A percentile compares a stretch with the other conserved stretches of the same genome.
Conservation (phyloP, 1,140 invertebrate species). For the Goniozus legneri region DNA sequence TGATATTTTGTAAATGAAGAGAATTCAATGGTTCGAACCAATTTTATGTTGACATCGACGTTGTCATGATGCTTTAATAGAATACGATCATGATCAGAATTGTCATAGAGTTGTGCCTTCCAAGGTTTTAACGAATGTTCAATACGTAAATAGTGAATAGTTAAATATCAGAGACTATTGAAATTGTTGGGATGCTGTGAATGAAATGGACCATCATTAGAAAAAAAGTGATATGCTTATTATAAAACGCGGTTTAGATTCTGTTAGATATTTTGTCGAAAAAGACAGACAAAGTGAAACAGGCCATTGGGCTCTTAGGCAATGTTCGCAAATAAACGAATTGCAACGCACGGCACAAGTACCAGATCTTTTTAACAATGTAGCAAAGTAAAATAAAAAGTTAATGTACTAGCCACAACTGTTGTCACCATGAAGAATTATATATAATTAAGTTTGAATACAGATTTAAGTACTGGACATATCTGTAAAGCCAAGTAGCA, state of each 20-base stretch:
- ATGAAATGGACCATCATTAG: slow-evolving; percentile 40
- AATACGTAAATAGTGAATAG: slow-evolving; percentile 26
- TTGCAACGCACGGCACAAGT: slow-evolving; percentile 36
- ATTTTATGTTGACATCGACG: no score
- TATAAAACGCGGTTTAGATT: slow-evolving; percentile 9
- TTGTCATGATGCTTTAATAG: slow-evolving; percentile 3
- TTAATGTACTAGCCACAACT: slow-evolving; percentile 41
- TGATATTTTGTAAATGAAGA: no score
- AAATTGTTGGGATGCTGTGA: slow-evolving; percentile 37
- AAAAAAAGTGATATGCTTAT: slow-evolving; percentile 17
- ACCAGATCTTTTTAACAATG: slow-evolving; percentile 23
- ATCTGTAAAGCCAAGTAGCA: slow-evolving; percentile 44
- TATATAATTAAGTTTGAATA: slow-evolving; percentile 32
- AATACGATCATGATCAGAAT: background rate
- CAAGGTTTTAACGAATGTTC: slow-evolving; percentile 21
- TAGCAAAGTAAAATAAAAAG: slow-evolving; percentile 17
- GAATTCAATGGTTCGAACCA: no score
- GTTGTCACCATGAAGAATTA: slow-evolving; percentile 37
- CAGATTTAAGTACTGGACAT: slow-evolving; percentile 39
- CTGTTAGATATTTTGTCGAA: slow-evolving; percentile 16
- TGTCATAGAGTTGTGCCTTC: slow-evolving; percentile 20
- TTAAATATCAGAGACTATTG: slow-evolving; percentile 33
- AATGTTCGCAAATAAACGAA: slow-evolving; percentile 26
- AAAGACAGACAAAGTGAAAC: slow-evolving; percentile 11
- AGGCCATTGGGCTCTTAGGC: slow-evolving; percentile 16